Conservation (phyloP, 2,888 invertebrate genomes). For the Melinaea menophilus region DNA sequence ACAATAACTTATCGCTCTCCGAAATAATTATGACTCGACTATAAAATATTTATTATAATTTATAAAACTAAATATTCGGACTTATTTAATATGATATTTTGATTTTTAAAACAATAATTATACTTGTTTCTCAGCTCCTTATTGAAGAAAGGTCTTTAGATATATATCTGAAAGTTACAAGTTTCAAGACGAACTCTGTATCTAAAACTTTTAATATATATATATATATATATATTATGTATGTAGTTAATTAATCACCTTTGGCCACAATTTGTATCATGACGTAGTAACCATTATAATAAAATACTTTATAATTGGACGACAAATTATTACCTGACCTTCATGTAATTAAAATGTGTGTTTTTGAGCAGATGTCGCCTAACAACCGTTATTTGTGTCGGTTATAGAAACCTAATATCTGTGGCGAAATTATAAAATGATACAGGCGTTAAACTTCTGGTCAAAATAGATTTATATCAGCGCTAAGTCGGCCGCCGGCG, state of each 20-base stretch:
- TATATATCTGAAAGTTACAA: too few relatives aligned
- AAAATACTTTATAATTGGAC: slow-evolving; percentile 4
- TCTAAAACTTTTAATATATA: too few relatives aligned
- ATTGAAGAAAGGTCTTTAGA: too few relatives aligned
- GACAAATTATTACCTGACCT: slow-evolving; percentile 6
- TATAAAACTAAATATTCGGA: too few relatives aligned
- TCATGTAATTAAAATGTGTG: slow-evolving; percentile 8
- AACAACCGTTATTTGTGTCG: slow-evolving; percentile 11
- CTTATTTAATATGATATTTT: too few relatives aligned
- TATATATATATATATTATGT: too few relatives aligned
- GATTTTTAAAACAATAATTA: too few relatives aligned
- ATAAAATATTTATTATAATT: too few relatives aligned
- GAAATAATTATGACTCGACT: not conserved
- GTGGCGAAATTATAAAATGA: slow-evolving; percentile 10
- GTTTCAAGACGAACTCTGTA: too few relatives aligned
- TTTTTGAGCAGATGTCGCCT: slow-evolving; percentile 7
- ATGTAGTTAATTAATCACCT: not conserved
- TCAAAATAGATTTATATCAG: slow-evolving; percentile 19
- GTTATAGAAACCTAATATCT: slow-evolving; percentile 5
- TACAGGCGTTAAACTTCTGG: slow-evolving; percentile 25
- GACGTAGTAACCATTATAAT: not conserved
- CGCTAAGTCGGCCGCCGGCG: slow-evolving; percentile 14
- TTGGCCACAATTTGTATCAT: not conserved
- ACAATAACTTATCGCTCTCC: slow-evolving; percentile 1
- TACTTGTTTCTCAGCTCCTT: too few relatives aligned